Conservation (phyloP, 2,888 invertebrate species). For the Conomelus anceps region DNA sequence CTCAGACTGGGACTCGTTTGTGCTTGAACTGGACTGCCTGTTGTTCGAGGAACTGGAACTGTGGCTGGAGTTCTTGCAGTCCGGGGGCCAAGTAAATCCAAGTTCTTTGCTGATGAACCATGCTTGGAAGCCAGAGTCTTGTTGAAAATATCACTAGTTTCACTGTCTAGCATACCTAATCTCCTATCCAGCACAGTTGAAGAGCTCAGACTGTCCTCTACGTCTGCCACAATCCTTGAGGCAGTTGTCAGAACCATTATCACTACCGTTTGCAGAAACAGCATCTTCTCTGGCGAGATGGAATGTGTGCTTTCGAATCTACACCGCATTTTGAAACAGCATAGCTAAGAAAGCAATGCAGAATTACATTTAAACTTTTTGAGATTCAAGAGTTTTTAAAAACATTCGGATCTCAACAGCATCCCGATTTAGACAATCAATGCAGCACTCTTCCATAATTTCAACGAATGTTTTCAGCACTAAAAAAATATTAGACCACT, state of each 20-base stretch:
- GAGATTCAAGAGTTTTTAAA: conserved; percentile 4
- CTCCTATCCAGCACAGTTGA: conserved; percentile 30
- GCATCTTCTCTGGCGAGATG: conserved; percentile 9
- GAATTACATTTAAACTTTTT: conserved; percentile 10
- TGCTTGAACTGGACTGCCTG: conserved; percentile 52
- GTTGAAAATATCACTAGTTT: conserved; percentile 34
- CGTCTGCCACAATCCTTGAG: conserved; percentile 20
- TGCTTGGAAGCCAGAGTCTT: conserved; percentile 35
- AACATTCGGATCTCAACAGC: not conserved
- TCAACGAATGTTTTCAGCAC: not conserved
- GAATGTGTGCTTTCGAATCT: conserved; percentile 1
- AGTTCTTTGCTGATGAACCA: conserved; percentile 27
- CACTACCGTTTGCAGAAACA: not conserved
- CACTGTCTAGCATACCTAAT: conserved; percentile 29
- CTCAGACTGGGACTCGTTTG: conserved; percentile 33
- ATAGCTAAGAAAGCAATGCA: not conserved
- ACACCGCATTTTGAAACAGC: not conserved
- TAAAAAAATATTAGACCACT: not conserved
- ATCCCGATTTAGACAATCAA: not conserved
- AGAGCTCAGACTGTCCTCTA: conserved; percentile 22
- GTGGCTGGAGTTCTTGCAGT: conserved; percentile 61
- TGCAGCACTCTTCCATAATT: not conserved
- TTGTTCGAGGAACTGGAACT: conserved; percentile 19
- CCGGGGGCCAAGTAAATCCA: conserved; percentile 28
- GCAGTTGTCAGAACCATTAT: conserved; percentile 5